These are phyloP conservation scores for Bombylius major DNA, from an alignment of 2,888 invertebrate genomes.

Conservation along the genomic window DNA sequence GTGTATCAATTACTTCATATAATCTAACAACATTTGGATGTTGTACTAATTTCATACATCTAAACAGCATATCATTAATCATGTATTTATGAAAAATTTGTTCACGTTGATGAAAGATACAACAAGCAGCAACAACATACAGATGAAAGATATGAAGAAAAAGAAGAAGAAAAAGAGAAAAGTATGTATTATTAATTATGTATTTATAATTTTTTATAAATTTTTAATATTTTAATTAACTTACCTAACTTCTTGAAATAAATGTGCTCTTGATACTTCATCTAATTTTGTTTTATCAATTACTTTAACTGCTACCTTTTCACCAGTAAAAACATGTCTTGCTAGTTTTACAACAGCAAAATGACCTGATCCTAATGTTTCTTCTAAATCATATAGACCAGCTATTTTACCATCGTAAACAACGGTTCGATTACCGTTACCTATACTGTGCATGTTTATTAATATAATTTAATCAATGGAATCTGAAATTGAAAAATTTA, in stretches of 20 bases:
- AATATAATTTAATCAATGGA: too few relatives aligned
- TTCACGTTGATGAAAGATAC: too few relatives aligned
- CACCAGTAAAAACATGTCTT: slow-evolving; percentile 96
- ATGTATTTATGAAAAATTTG: too few relatives aligned
- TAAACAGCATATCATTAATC: slow-evolving; percentile 46
- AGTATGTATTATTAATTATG: too few relatives aligned
- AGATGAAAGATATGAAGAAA: too few relatives aligned
- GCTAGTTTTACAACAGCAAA: slow-evolving; percentile 98
- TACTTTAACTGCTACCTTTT: slow-evolving; percentile 95
- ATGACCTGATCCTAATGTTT: slow-evolving; percentile 95
- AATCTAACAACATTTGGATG: slow-evolving; percentile 97
- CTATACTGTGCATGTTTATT: slow-evolving; percentile 14
- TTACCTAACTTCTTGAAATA: slow-evolving; percentile 80
- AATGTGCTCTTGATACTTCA: slow-evolving; percentile 87
- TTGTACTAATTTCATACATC: slow-evolving; percentile 98
- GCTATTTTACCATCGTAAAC: slow-evolving; percentile 80
- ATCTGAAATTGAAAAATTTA: too few relatives aligned
- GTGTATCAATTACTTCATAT: slow-evolving; percentile 99
- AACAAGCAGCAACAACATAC: too few relatives aligned
- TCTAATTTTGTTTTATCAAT: slow-evolving; percentile 98
- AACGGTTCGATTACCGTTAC: slow-evolving; percentile 15
- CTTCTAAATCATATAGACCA: slow-evolving; percentile 93
- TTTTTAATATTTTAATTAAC: slow-evolving; percentile 4
- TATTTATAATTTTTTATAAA: too few relatives aligned
- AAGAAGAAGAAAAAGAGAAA: too few relatives aligned